These are phyloP conservation scores for Polypedilum pembai DNA, from an alignment of 1,140 invertebrate species.

Conservation along the genomic window DNA sequence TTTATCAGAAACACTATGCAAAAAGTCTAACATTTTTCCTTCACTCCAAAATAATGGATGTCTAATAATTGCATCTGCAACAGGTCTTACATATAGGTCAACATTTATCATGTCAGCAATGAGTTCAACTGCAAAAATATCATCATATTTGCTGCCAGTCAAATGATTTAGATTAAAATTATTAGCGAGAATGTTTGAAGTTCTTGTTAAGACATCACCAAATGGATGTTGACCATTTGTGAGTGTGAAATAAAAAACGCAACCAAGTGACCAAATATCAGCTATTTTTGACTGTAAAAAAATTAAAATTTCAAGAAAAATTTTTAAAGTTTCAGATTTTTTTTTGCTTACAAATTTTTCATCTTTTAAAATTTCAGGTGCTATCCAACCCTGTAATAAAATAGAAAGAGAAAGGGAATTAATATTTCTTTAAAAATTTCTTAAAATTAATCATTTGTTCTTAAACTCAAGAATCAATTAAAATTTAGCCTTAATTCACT, in stretches of 20 bases:
- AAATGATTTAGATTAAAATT: constrained; percentile 53
- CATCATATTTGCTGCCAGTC: background rate
- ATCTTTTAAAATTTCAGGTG: constrained; percentile 87
- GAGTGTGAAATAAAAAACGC: constrained; percentile 94
- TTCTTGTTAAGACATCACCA: constrained; percentile 78
- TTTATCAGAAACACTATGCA: constrained; percentile 87
- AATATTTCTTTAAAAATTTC: too few relatives aligned
- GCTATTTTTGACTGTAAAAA: constrained; percentile 77
- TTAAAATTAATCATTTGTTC: too few relatives aligned
- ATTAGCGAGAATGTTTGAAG: constrained; percentile 82
- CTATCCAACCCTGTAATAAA: constrained; percentile 78
- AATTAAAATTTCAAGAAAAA: constrained; percentile 29
- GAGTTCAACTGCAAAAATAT: constrained; percentile 56
- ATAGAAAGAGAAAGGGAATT: too few relatives aligned
- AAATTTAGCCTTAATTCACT: too few relatives aligned
- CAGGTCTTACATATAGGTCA: constrained; percentile 64
- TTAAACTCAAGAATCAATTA: too few relatives aligned
- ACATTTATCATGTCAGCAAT: constrained; percentile 76
- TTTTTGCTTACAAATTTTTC: constrained; percentile 55
- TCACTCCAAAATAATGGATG: constrained; percentile 93
- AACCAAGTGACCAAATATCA: constrained; percentile 97
- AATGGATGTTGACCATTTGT: constrained; percentile 92
- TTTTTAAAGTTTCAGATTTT: too few relatives aligned
- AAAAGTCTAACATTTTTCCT: constrained; percentile 75
- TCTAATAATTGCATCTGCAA: constrained; percentile 65